These are phyloP conservation scores for Homarus gammarus DNA, from an alignment of 2,888 invertebrate genomes.

Conservation along the genomic window DNA sequence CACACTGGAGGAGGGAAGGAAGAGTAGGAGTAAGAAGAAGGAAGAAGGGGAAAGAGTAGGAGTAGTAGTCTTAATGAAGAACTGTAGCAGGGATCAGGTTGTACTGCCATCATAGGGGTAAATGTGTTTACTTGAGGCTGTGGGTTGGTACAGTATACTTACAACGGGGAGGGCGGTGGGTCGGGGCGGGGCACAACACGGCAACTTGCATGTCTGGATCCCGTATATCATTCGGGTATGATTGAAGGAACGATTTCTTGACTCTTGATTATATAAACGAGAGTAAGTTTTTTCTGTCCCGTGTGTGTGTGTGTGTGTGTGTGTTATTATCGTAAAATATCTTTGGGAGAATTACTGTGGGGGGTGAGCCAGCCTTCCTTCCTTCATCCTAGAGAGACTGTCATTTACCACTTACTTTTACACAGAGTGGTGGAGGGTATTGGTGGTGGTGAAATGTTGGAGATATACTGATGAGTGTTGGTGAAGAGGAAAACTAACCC, in stretches of 20 bases:
- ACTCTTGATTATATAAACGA: neutral
- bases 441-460: neutral
- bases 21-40: too few relatives aligned
- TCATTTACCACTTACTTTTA: neutral
- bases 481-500: too few relatives aligned
- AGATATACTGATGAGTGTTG: too few relatives aligned
- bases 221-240: neutral
- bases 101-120: too few relatives aligned
- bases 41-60: too few relatives aligned
- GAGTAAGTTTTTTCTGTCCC: neutral
- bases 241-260: neutral
- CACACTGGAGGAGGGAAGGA: too few relatives aligned
- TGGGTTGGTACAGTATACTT: too few relatives aligned
- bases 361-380: neutral
- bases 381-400: neutral
- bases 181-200: too few relatives aligned
- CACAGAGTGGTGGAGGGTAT: neutral
- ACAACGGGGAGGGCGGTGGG: too few relatives aligned
- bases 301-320: slow-evolving; percentile 14
- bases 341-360: neutral
- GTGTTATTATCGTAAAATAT: neutral
- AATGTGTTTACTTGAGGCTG: too few relatives aligned
- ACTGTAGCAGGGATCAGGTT: too few relatives aligned
- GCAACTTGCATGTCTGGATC: neutral
- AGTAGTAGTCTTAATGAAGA: too few relatives aligned